phyloP scores from a whole-genome alignment of 1,140 invertebrate species.

The Drosophila arawakana region DNA sequence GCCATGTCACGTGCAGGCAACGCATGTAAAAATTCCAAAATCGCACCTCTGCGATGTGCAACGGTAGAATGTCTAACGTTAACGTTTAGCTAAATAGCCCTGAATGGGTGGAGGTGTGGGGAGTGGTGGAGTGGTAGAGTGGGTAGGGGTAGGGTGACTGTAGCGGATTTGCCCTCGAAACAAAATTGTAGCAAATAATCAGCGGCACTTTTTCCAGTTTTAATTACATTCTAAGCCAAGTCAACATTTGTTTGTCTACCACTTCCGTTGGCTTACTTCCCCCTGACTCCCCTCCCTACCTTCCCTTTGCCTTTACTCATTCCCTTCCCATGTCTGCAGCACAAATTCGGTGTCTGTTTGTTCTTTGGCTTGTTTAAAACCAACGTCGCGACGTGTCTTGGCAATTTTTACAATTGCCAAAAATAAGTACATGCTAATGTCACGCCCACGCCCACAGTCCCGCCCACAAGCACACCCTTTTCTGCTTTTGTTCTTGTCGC shows the following conservation, averaged over 20 bases:
- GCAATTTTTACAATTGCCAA: conserved; percentile 54
- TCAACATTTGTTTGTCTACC: conserved; percentile 50
- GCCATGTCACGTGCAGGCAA: conserved; percentile 53
- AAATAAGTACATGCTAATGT: conserved; percentile 62
- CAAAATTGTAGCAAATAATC: conserved; percentile 46
- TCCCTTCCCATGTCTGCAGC: conserved; percentile 1
- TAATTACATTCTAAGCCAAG: conserved; percentile 65
- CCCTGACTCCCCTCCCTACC: too few relatives aligned
- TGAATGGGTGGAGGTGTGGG: not conserved
- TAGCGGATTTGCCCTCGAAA: not conserved
- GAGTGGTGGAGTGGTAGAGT: too few relatives aligned
- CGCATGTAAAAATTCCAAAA: conserved; percentile 35
- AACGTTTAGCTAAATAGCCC: conserved; percentile 37
- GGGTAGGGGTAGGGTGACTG: not conserved
- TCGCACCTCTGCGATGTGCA: conserved; percentile 40
- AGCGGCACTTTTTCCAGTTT: conserved; percentile 54
- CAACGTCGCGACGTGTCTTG: conserved; percentile 16
- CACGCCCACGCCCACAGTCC: conserved; percentile 1
- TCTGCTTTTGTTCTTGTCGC: not conserved
- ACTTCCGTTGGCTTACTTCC: conserved; percentile 16
- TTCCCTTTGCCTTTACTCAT: not conserved
- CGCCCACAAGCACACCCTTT: conserved; percentile 5
- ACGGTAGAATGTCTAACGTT: conserved; percentile 17
- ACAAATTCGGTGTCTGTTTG: conserved; percentile 31
- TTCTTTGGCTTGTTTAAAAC: conserved; percentile 34